Evolutionary conservation across 2,797 vertebrate species (phyloP).

Genomic region (Podarcis lilfordi): DNA sequence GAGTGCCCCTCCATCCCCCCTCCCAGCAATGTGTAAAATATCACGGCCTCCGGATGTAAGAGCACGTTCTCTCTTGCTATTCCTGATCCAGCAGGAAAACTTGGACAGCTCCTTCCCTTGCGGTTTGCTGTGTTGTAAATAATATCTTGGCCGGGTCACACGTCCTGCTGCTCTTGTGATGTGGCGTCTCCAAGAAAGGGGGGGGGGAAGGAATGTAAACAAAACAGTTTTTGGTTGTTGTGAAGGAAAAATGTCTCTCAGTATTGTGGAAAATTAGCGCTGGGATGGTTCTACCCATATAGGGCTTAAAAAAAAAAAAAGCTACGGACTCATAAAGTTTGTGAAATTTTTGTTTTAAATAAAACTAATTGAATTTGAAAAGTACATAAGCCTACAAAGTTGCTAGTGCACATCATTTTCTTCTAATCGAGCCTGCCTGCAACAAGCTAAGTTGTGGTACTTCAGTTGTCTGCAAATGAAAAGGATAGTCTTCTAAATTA

Average conservation of each 20-base stretch:
- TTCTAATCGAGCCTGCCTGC: not conserved
- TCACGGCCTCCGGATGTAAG: conserved; percentile 45
- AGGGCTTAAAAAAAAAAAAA: not conserved
- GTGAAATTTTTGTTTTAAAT: not conserved
- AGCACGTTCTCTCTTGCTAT: conserved; percentile 21
- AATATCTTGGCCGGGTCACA: conserved; percentile 59
- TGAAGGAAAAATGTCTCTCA: conserved; percentile 7
- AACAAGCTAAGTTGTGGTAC: not conserved
- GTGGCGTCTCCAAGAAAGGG: conserved; percentile 55
- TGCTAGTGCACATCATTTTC: not conserved
- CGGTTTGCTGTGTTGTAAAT: conserved; percentile 58
- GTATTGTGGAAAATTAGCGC: not conserved
- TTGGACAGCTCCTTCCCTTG: conserved; percentile 55
- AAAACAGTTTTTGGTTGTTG: conserved; percentile 33
- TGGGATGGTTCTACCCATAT: not conserved
- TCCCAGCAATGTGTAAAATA: conserved; percentile 63
- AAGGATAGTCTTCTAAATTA: not conserved
- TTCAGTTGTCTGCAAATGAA: not conserved
- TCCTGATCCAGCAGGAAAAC: conserved; percentile 48
- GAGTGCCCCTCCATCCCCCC: not conserved
- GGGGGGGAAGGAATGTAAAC: not conserved
- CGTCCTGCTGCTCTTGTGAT: conserved; percentile 56
- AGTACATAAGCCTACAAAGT: not conserved
- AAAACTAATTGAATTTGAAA: not conserved
- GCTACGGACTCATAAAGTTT: not conserved